phyloP scores from a whole-genome alignment of 2,113 vertebrate genomes.

The Vulpes vulpes region DNA sequence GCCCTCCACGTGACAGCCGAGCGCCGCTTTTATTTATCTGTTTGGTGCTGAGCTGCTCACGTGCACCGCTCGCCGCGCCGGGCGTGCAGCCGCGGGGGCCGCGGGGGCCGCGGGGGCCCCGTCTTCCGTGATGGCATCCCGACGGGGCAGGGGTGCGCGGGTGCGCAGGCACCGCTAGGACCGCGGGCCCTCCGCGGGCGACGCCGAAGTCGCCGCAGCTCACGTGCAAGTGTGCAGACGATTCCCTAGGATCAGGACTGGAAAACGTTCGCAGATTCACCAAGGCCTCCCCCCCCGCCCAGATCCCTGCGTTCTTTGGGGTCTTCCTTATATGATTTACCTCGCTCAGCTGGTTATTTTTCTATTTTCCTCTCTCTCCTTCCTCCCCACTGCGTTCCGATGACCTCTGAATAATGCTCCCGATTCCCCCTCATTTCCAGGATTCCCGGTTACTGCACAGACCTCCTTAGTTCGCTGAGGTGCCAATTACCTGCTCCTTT shows the following conservation, averaged over 20 bases:
- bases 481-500: conserved; percentile 27
- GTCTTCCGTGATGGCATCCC: conserved; percentile 59
- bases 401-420: conserved; percentile 60
- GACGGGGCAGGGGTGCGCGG: background rate
- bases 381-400: background rate
- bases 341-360: background rate
- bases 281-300: conserved; percentile 47
- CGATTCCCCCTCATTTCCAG: background rate
- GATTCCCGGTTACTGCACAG: background rate
- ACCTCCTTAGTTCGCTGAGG: conserved; percentile 12
- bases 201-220: background rate
- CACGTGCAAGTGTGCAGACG: background rate
- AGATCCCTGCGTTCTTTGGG: background rate
- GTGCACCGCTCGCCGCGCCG: background rate
- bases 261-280: background rate
- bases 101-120: conserved; percentile 54
- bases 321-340: background rate
- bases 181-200: background rate
- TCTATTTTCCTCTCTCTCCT: background rate
- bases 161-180: background rate
- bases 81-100: background rate
- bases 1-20: conserved; percentile 34
- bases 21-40: background rate
- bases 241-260: background rate
- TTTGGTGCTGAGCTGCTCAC: background rate